Base-by-base conservation (phyloP, 2,888 invertebrate species). In the Pecten maximus region DNA sequence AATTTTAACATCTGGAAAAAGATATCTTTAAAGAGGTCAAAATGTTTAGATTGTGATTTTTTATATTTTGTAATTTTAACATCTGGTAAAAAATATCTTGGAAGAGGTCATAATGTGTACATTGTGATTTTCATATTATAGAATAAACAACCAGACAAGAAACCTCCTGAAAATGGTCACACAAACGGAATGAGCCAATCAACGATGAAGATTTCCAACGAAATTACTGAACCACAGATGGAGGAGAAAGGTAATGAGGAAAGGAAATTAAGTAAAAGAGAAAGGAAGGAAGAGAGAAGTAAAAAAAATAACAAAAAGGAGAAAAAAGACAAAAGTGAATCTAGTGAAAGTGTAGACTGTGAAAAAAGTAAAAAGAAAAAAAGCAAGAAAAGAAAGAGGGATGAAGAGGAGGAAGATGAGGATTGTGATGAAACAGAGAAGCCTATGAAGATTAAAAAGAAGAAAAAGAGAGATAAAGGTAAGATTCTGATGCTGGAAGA, bases 301-400 rank as follows among this genome's bases (percentile, higher is more conserved):
- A 93, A 93, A 91, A 92, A 93, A 40, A 39, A 90, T 39, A 91
- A 92, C n/a, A 93, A 97, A 94, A 97, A 97, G 93, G 97, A 89
- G 88, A 91, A 92, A 87, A 90, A 88, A 50, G 44, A 90, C 74
- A 54, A 88, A 48, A 40, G 23, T 48, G 90, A 87, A 40, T 35
- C 12, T 28, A n/a, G 16, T 19, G 28, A 50, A 40, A 40, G n/a
- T 87, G 89, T 19, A 40, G 87, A 90, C 23, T 87, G 87, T 23
- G 89, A 90, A 48, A 86, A 89, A 12, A 40, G 88, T 74, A 88
- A 90, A 16, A 89, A 90, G 74, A 40, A 90, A 28, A 40, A 28
- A 40, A 74, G 15, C 0, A 91, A 91, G 50, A 89, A 89, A 40
- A 87, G 89, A 87, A 91, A 91, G 88, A 74, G 39, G 23, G 88